These are phyloP conservation scores for Amorpha juglandis DNA, from an alignment of 2,888 invertebrate genomes.

Conservation along the genomic window DNA sequence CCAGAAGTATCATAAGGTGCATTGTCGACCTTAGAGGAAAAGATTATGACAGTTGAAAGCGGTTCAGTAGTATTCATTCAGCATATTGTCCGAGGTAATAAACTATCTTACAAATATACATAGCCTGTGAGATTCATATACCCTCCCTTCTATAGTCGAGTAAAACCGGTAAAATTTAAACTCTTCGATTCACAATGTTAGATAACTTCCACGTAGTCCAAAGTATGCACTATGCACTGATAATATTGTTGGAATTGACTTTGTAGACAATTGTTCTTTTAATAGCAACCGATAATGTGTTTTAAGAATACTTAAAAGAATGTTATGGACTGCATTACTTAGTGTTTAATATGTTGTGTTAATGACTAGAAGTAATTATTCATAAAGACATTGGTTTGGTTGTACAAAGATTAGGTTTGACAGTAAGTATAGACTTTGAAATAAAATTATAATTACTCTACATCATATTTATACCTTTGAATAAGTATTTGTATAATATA, in stretches of 20 bases:
- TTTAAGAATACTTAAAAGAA: background rate
- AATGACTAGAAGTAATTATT: background rate
- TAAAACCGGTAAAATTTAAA: background rate
- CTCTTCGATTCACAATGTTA: background rate
- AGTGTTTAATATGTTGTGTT: background rate
- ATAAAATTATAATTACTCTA: background rate
- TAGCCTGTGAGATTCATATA: no score
- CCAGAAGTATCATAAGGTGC: no score
- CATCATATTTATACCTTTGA: no score
- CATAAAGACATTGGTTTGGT: background rate
- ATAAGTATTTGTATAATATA: no score
- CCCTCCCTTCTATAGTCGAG: no score
- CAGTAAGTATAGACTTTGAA: background rate
- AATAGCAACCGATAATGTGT: background rate
- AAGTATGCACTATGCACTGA: background rate
- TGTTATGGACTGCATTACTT: background rate
- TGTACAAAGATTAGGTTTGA: background rate
- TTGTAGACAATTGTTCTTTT: background rate
- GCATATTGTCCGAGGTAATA: no score
- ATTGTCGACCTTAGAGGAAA: no score
- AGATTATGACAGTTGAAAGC: no score
- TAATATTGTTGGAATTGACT: slow-evolving; percentile 3
- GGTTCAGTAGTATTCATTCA: no score
- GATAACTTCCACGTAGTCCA: background rate
- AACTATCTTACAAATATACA: no score